Evolutionary conservation across 2,113 vertebrate species (phyloP), one percentile per base, ranked within the genome.

Genomic region (Nestor notabilis): DNA sequence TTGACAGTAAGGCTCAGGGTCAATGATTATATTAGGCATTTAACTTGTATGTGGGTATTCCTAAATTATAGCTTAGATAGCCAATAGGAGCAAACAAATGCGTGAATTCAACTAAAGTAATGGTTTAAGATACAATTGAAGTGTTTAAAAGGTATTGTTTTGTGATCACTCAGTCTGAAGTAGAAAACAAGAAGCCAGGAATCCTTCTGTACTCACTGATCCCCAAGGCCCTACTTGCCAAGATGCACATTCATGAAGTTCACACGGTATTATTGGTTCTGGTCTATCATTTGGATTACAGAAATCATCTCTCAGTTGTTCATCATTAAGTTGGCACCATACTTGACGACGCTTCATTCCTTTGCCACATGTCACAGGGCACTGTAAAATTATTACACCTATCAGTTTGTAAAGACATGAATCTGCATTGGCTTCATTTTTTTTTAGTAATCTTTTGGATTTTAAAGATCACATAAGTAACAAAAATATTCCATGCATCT

Each of bases 171-270:
- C 35, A 50, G n/a, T 13, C 21, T 60, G 24, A 86, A 50, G 18
- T 31, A 82, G 28, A 77, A 89, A 83, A 66, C 44, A 94, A 89
- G 84, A 95, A 87, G 43, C 4, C 31, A 70, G n/a, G 18, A 71
- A 81, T 89, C 44, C 31, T 72, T 43, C 56, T 82, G 76, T 97
- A 99, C 99, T 99, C 96, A 99, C 99, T 97, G 97, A 97, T 97
- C 99, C 98, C 99, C 99, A 99, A n/a, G 98, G 98, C 79, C 99
- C 99, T 17, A 98, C 98, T 97, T 99, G 98, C 99, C 99, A 99
- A 90, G 98, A 98, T 20, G 99, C 98, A 93, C 99, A 99, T 27
- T 98, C 96, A 5, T 97, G 98, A 77, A 98, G 98, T 95, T 99
- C 98, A 93, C 99, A 99, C 0, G 93, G 91, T 49, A 97, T 98